phyloP scores from a whole-genome alignment of 2,888 invertebrate genomes.

The Drosophila robusta region DNA sequence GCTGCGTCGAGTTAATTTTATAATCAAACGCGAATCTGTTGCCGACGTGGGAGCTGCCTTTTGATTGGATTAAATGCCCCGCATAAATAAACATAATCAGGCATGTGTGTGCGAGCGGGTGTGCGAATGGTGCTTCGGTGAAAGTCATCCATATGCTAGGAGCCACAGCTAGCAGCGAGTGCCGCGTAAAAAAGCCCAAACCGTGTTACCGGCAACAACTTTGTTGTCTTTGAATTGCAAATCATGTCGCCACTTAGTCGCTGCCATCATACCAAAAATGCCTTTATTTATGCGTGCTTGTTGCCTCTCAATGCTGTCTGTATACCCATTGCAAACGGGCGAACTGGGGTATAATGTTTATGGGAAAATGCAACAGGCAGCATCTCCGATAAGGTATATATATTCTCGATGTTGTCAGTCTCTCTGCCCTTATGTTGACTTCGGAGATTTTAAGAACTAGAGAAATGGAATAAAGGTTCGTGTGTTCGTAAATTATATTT shows the following conservation, averaged over 20 bases:
- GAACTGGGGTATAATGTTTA: background rate
- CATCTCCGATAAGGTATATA: too few species aligned
- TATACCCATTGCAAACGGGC: background rate
- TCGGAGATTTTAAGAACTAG: too few species aligned
- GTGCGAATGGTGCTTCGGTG: slow-evolving; percentile 22
- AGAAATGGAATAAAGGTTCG: too few species aligned
- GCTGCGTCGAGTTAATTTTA: slow-evolving; percentile 62
- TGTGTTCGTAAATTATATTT: too few species aligned
- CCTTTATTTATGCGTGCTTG: slow-evolving; percentile 77
- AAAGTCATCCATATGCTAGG: slow-evolving; percentile 19
- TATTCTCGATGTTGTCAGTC: too few species aligned
- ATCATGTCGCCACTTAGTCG: slow-evolving; percentile 57
- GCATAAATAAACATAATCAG: slow-evolving; percentile 80
- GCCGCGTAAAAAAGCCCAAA: slow-evolving; percentile 20
- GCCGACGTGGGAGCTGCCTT: slow-evolving; percentile 42
- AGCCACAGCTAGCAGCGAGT: background rate
- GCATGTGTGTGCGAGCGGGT: slow-evolving; percentile 36
- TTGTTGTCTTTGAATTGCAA: slow-evolving; percentile 76
- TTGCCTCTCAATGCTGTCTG: slow-evolving; percentile 25
- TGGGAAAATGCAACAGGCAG: background rate
- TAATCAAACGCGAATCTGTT: slow-evolving; percentile 58
- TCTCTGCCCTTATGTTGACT: too few species aligned
- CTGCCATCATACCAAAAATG: slow-evolving; percentile 49
- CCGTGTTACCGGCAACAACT: slow-evolving; percentile 53
- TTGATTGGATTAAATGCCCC: slow-evolving; percentile 75